Percentiles rank a stretch among this genome's conserved stretches.
These are phyloP conservation scores for Scelioninae gen. 2 DNA, from an alignment of 2,888 invertebrate species.

Conservation along the genomic window DNA sequence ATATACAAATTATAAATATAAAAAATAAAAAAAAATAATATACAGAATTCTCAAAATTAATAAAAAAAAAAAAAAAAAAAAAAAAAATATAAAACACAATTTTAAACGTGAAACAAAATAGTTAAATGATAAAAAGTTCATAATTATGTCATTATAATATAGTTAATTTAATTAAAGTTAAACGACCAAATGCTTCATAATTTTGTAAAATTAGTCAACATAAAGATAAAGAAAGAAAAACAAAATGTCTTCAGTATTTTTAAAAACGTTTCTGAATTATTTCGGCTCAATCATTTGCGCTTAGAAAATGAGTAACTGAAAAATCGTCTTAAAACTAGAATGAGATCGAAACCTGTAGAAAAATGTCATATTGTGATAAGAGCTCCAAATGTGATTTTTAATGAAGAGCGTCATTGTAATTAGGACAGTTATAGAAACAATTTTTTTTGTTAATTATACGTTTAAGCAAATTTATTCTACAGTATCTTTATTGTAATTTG, in stretches of 20 bases:
- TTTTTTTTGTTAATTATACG: slow-evolving; percentile 2
- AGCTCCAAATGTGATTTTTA: slow-evolving; percentile 41
- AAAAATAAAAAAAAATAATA: too few relatives aligned
- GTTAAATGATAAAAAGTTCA: too few relatives aligned
- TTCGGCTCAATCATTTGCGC: slow-evolving; percentile 17
- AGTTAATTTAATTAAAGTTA: too few relatives aligned
- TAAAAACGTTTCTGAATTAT: slow-evolving; percentile 19
- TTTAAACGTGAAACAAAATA: too few relatives aligned
- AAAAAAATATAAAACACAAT: too few relatives aligned
- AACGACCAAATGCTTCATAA: too few relatives aligned
- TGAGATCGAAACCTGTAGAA: slow-evolving; percentile 24
- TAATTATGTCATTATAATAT: too few relatives aligned
- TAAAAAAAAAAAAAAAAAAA: too few relatives aligned
- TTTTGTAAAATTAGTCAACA: too few relatives aligned
- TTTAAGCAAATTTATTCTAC: slow-evolving; percentile 8
- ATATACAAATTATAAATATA: too few relatives aligned
- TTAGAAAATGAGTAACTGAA: slow-evolving; percentile 2
- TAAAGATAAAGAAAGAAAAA: neutral
- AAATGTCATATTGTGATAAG: slow-evolving; percentile 40
- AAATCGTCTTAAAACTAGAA: slow-evolving; percentile 15
- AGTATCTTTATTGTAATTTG: slow-evolving; percentile 6
- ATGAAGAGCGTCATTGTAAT: slow-evolving; percentile 17
- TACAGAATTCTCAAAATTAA: too few relatives aligned
- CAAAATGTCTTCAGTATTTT: slow-evolving; percentile 30
- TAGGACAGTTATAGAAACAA: slow-evolving; percentile 3